Conservation (phyloP, 2,797 vertebrate genomes). For the Cetoscarus ocellatus region DNA sequence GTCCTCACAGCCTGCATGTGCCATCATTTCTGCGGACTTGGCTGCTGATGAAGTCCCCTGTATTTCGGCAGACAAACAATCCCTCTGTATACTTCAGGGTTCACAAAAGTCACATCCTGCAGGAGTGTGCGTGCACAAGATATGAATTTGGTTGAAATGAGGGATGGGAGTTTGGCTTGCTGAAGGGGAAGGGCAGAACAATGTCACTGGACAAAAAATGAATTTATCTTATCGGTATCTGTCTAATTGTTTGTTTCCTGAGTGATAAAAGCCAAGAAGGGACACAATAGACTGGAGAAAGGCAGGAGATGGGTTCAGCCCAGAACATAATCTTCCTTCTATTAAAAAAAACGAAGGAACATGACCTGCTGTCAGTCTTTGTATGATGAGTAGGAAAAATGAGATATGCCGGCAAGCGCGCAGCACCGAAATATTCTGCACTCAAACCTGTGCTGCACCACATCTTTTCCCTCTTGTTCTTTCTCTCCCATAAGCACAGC, state of each 20-base stretch:
- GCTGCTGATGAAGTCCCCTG: constrained; percentile 47
- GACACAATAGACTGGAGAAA: constrained; percentile 71
- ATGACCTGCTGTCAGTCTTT: constrained; percentile 54
- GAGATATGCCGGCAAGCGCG: constrained; percentile 17
- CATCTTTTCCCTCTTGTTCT: constrained; percentile 42
- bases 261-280: constrained; percentile 47
- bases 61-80: constrained; percentile 54
- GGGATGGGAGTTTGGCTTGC: constrained; percentile 11
- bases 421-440: constrained; percentile 25
- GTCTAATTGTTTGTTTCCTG: constrained; percentile 72
- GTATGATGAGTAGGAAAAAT: constrained; percentile 48
- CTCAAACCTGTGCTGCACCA: constrained; percentile 20
- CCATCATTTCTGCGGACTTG: constrained; percentile 27
- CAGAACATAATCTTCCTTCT: constrained; percentile 24
- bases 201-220: constrained; percentile 52
- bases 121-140: constrained; percentile 54
- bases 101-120: constrained; percentile 76
- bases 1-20: constrained; percentile 5
- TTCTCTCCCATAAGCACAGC: constrained; percentile 33
- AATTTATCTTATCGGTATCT: constrained; percentile 54
- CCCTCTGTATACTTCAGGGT: constrained; percentile 38
- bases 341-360: constrained; percentile 53
- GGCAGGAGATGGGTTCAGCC: constrained; percentile 30
- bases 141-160: constrained; percentile 41
- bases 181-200: constrained; percentile 72